These are phyloP conservation scores for Ginglymostoma cirratum DNA, from an alignment of 2,113 vertebrate genomes.

Conservation along the genomic window DNA sequence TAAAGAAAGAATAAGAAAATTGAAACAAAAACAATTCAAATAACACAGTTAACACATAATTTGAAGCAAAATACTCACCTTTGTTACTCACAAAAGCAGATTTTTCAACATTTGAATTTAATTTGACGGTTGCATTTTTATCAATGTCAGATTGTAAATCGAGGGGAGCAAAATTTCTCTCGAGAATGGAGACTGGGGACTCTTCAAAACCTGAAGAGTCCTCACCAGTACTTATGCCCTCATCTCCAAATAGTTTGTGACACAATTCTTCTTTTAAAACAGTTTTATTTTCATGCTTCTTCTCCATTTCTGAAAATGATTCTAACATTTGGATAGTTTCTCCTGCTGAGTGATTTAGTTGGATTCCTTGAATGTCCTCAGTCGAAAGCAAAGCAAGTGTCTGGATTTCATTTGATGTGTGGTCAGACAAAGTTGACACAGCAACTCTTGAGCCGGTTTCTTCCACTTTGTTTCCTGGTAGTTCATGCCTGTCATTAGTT, in stretches of 20 bases:
- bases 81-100: background rate
- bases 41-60: background rate
- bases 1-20: background rate
- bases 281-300: background rate
- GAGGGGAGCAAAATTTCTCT: background rate
- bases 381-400: background rate
- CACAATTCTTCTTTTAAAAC: background rate
- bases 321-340: background rate
- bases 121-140: background rate
- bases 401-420: background rate
- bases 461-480: background rate
- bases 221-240: background rate
- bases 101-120: background rate
- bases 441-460: background rate
- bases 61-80: slow-evolving; percentile 9
- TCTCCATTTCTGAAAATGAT: background rate
- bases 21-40: background rate
- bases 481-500: background rate
- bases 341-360: background rate
- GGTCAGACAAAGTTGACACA: background rate
- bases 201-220: background rate
- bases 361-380: background rate
- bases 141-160: background rate
- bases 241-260: background rate
- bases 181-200: background rate